Conservation (phyloP, 2,797 vertebrate genomes). For the Danio albolineatus region DNA sequence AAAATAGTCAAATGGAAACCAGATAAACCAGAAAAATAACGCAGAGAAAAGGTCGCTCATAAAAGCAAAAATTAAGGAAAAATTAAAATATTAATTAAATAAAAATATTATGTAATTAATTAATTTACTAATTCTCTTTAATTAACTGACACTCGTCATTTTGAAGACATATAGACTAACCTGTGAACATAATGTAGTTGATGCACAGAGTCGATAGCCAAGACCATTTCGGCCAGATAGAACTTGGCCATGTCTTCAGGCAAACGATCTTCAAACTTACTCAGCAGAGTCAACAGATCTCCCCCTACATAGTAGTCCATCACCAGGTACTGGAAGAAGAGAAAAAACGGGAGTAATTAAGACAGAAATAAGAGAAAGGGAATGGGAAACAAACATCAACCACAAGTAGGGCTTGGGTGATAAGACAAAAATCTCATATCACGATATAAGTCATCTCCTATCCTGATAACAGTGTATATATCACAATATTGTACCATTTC, state of each 20-base stretch:
- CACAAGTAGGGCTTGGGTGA: too few relatives aligned
- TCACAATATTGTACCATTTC: too few relatives aligned
- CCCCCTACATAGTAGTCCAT: constrained; percentile 99
- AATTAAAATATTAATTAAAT: too few relatives aligned
- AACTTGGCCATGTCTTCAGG: constrained; percentile 99
- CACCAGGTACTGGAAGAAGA: constrained; percentile 89
- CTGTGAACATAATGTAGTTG: constrained; percentile 98
- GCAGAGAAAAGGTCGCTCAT: too few relatives aligned
- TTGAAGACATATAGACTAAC: constrained; percentile 71
- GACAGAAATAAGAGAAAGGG: constrained; percentile 11
- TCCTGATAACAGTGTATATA: too few relatives aligned
- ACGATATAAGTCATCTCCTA: background rate
- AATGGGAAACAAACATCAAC: background rate
- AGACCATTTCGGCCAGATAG: constrained; percentile 98
- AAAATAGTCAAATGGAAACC: too few relatives aligned
- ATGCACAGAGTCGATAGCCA: constrained; percentile 98
- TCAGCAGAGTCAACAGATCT: constrained; percentile 96
- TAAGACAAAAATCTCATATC: too few relatives aligned
- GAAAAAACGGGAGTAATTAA: background rate
- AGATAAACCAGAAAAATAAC: too few relatives aligned
- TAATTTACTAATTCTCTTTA: background rate
- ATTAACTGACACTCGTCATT: background rate
- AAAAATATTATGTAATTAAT: background rate
- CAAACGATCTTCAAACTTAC: constrained; percentile 97
- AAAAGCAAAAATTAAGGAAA: too few relatives aligned